Percentiles rank a stretch among this genome's conserved stretches.
Conservation (phyloP, 2,888 invertebrate species). For the Andrena bucephala region DNA sequence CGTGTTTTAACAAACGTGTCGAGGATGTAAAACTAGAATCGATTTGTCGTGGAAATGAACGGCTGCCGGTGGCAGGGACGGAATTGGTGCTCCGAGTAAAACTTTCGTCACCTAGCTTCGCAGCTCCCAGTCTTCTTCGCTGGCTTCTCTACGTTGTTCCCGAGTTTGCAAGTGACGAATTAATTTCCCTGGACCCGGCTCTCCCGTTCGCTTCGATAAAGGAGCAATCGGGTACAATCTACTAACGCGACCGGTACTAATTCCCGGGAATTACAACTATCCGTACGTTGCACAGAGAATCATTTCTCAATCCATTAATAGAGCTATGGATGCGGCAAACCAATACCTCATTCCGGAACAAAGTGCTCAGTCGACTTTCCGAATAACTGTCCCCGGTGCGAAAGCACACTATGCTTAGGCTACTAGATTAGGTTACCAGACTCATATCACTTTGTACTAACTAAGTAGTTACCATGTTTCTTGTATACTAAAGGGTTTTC, state of each 20-base stretch:
- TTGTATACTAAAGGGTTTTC: too few species aligned
- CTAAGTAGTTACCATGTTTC: too few species aligned
- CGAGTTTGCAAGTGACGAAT: constrained; percentile 23
- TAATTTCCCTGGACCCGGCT: neutral
- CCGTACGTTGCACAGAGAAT: too few species aligned
- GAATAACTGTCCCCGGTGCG: too few species aligned
- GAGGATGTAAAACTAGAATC: constrained; percentile 19
- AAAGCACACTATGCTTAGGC: too few species aligned
- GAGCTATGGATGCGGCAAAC: too few species aligned
- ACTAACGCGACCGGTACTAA: neutral
- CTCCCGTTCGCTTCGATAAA: neutral
- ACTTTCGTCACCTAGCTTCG: constrained; percentile 13
- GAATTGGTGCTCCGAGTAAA: constrained; percentile 23
- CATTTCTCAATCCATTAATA: too few species aligned
- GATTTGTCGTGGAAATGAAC: constrained; percentile 34
- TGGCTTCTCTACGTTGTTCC: constrained; percentile 3
- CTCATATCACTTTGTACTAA: too few species aligned
- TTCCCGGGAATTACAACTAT: neutral
- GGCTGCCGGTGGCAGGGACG: neutral
- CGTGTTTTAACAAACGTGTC: constrained; percentile 17
- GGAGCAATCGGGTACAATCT: neutral
- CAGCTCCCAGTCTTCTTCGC: neutral
- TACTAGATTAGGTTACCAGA: too few species aligned
- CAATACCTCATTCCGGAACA: too few species aligned
- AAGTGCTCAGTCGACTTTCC: too few species aligned